A percentile compares a stretch with the other conserved stretches of the same genome.
phyloP scores from a whole-genome alignment of 2,797 vertebrate species.

The Toxotes lorentzi region DNA sequence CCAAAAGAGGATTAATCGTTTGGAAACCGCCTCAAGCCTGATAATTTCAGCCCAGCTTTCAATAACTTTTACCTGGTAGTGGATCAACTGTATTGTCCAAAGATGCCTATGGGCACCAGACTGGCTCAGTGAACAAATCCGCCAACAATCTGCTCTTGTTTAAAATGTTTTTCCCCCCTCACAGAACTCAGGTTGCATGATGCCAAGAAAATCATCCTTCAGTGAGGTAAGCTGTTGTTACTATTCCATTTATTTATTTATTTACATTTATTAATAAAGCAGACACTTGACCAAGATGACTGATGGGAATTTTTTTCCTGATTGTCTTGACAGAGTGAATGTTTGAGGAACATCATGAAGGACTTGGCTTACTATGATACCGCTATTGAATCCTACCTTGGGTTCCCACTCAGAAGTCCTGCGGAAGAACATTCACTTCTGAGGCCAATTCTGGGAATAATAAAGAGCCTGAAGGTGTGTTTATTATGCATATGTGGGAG shows the following conservation, averaged over 20 bases:
- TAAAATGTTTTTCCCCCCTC: conserved; percentile 12
- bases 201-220: conserved; percentile 71
- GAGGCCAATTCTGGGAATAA: conserved; percentile 32
- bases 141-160: neutral
- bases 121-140: neutral
- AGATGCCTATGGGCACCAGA: neutral
- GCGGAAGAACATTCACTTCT: conserved; percentile 33
- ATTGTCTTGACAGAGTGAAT: conserved; percentile 82
- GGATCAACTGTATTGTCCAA: neutral
- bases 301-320: neutral
- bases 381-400: conserved; percentile 68
- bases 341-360: conserved; percentile 86
- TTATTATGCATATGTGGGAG: conserved; percentile 4
- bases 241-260: too few relatives aligned
- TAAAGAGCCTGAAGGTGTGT: conserved; percentile 67
- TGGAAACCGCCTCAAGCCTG: neutral
- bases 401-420: neutral
- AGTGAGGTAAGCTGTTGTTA: conserved; percentile 79
- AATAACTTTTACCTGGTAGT: neutral
- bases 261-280: neutral
- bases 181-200: conserved; percentile 83
- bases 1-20: neutral
- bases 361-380: conserved; percentile 84
- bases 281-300: neutral
- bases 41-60: neutral